Base-by-base conservation (phyloP, 2,888 invertebrate species). In the Thera britannica region DNA sequence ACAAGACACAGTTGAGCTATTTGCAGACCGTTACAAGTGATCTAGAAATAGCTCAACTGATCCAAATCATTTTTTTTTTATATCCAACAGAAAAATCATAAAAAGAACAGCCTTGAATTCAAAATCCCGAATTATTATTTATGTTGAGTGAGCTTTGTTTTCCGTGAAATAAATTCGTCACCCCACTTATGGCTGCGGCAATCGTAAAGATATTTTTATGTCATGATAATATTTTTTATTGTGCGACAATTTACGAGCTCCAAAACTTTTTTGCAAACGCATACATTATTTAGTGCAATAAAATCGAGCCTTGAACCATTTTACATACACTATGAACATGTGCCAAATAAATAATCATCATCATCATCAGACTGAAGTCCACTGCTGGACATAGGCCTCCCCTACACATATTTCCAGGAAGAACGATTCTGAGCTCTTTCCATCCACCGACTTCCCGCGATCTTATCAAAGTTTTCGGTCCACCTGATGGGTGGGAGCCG, bases 161-260 rank as follows among this genome's bases (percentile, higher is more conserved):
- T 70, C 74, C 75, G 78, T 78, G 72, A 79, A 81, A 83, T 82
- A 83, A 82, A 82, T 82, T 78, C 81, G 80, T 72, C 79, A 83
- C 86, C 80, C 79, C 83, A 79, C 84, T 84, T 84, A 87, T 78
- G 52, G 76, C 77, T 73, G 79, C 73, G 75, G 76, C 67, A 76
- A 75, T 80, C 83, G 80, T 89, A 88, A 89, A 88, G 72, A 79
- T 83, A 80, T 82, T 86, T 85, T 86, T 87, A 83, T 80, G 73
- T 81, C 81, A 82, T 85, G 79, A 83, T 83, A 81, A 81, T 82
- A 83, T 86, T 82, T 86, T 87, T 83, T 86, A 84, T 81, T 79
- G 81, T 76, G 78, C 70, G 73, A 79, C 74, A 79, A 78, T 83
- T 84, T 83, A 85, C 74, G 82, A 78, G 67, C 68, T 65, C 61